These are phyloP conservation scores for Caenorhabditis panamensis DNA, from an alignment of 2,888 invertebrate species.

Conservation along the genomic window DNA sequence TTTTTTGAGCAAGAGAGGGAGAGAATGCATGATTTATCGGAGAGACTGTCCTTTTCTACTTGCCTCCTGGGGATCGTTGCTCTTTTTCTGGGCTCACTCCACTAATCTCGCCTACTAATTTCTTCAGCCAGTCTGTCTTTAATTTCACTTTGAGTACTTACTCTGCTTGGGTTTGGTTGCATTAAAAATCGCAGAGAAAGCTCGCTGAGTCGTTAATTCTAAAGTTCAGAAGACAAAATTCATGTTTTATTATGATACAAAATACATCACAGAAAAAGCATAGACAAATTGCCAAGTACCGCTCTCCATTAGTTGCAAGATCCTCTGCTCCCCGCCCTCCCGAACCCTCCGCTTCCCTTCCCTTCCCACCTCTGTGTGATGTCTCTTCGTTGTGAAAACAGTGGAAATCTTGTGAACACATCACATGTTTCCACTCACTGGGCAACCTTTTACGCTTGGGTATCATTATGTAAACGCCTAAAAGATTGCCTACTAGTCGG, in stretches of 20 bases:
- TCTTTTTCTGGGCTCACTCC: background rate
- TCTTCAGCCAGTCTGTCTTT: background rate
- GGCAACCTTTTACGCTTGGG: too few species aligned
- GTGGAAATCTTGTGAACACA: background rate
- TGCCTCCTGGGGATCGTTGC: background rate
- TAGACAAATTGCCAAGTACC: too few species aligned
- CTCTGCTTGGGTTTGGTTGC: background rate
- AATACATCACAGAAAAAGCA: too few species aligned
- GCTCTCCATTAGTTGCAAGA: too few species aligned
- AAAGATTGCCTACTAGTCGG: background rate
- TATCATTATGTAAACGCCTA: background rate
- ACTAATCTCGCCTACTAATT: background rate
- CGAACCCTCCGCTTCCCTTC: background rate
- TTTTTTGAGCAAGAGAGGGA: background rate
- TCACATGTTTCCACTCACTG: too few species aligned
- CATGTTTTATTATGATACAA: too few species aligned
- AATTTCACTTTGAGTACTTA: background rate
- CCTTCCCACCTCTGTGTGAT: background rate
- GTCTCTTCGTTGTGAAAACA: constrained; percentile 1
- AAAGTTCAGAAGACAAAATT: too few species aligned
- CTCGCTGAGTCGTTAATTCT: too few species aligned
- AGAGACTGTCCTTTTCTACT: background rate
- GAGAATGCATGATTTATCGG: background rate
- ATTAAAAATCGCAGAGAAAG: background rate
- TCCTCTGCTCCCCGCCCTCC: background rate